Base-by-base conservation (phyloP, 92 coral and sea anemone genomes). In the Epizoanthus rinbou region DNA sequence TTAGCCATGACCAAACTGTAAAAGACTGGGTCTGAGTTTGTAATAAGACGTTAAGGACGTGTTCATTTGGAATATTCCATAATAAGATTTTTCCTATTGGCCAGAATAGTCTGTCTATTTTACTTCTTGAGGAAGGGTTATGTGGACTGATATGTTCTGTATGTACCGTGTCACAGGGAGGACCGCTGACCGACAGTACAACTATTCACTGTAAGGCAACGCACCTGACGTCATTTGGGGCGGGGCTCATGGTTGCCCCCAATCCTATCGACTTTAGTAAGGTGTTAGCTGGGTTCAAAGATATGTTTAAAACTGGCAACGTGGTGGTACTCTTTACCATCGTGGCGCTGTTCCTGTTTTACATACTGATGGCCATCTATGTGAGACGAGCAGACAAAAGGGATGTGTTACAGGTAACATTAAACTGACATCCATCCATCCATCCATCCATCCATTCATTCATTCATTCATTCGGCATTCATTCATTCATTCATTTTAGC, bases 201-300 rank as follows among this genome's bases (percentile, higher is more conserved):
- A 88, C 76, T 64, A 89, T 87, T 28, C 95, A 89, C 67, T 93
- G 98, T 76, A 24, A 80, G 84, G 73, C 91, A 47, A 91, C 89
- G 28, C 98, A 93, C 54, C 89, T 93, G 69, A 93, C 95, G 76
- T 89, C 98, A 14, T 93, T 93, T 56, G 98, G 98, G 10, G 81
- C 91, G 1, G 98, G 91, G 54, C 64, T 93, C 83, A 39, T 89
- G 19, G 93, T 89, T 17, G 95, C 95, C 9, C 95, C 98, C 6
- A 93, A 91, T 76, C 93, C 98, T 6, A 89, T 93, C 57, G 93
- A 92, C 91, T 93, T 93, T 85, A 87, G 87, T 39, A 72, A 80
- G 35, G 98, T 85, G n/a, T 64, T 93, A 23, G 81, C 82, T 52
- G 95, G 95, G 4, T 93, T 93, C 87, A 84, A 73, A 23, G 76